Evolutionary conservation across 2,797 vertebrate genomes (phyloP), one percentile per base, ranked within the genome.

Genomic region (Dipus sagitta): DNA sequence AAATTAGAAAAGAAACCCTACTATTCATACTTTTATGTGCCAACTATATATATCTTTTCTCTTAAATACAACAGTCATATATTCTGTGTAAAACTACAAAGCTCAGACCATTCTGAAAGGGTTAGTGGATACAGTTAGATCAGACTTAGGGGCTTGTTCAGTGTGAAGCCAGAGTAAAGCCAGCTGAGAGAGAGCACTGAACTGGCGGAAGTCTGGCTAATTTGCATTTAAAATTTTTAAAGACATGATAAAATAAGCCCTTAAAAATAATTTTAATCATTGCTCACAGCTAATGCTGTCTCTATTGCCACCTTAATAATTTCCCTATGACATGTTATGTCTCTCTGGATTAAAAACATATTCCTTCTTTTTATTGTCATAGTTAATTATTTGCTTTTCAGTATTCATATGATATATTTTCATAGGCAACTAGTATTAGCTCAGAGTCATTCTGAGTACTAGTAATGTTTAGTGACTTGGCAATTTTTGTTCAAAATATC

Each of bases 381-480:
- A 67, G 74, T 67, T 71, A 86, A 52, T 86, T 89, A 89, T 52
- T 92, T 94, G 81, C 62, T 93, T 96, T 95, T 92, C 30, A 64
- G 32, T 75, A 94, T 70, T 72, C 54, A 74, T 32, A 54, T 72
- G 38, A 72, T 91, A 47, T 94, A 92, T 90, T 74, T 95, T 78
- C 92, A 86, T 67, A 93, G 67, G 64, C 71, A 90, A 85, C 74
- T 86, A 88, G 94, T 82, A 68, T 54, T 71, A 92, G 70, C 79
- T 90, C 30, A 77, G 76, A 94, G 92, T 65, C 93, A 96, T 96
- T 94, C 88, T 96, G 83, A 95, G 86, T 88, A 68, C 52, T 94
- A 75, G n/a, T 67, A 93, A 85, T 78, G 34, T 92, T 62, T 94
- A 96, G 28, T 91, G 26, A 93, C 89, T 79, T 95, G 67, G 24